These are phyloP conservation scores for Dasysyrphus tricinctus DNA, from an alignment of 2,888 invertebrate genomes.

Conservation along the genomic window DNA sequence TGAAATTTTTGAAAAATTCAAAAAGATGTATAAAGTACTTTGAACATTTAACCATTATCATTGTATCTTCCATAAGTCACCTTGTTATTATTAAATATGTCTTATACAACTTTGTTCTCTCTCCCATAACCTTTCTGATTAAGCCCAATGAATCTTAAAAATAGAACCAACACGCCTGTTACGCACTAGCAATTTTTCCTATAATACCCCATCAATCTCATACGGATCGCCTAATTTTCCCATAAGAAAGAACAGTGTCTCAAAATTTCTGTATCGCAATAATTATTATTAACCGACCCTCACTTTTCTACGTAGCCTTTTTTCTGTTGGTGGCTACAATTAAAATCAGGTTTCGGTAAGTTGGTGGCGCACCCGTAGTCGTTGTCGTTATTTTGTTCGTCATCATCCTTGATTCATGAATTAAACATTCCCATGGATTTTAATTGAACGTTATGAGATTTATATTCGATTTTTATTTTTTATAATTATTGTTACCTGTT, in stretches of 20 bases:
- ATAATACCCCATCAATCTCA: constrained; percentile 55
- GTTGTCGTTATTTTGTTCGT: neutral
- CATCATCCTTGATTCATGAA: constrained; percentile 71
- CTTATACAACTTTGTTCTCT: neutral
- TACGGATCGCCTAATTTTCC: constrained; percentile 48
- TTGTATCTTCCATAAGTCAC: too few species aligned
- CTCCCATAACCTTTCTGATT: constrained; percentile 20
- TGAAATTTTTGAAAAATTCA: too few species aligned
- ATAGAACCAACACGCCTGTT: constrained; percentile 56
- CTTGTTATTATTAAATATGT: too few species aligned
- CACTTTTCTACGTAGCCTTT: neutral
- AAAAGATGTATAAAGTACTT: too few species aligned
- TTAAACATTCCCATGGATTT: constrained; percentile 75
- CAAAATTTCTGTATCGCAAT: constrained; percentile 45
- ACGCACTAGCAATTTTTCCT: constrained; percentile 51
- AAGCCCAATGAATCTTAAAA: constrained; percentile 10
- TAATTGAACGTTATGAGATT: constrained; percentile 75
- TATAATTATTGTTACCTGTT: constrained; percentile 65
- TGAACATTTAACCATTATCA: too few species aligned
- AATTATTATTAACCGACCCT: constrained; percentile 58
- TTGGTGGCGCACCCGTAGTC: constrained; percentile 71
- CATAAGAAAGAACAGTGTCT: constrained; percentile 31
- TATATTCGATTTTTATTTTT: constrained; percentile 41
- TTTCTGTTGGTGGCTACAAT: constrained; percentile 57
- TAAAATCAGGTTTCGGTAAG: constrained; percentile 76